Evolutionary conservation across 1,140 invertebrate genomes (phyloP).

Genomic region (Bombus impatiens): DNA sequence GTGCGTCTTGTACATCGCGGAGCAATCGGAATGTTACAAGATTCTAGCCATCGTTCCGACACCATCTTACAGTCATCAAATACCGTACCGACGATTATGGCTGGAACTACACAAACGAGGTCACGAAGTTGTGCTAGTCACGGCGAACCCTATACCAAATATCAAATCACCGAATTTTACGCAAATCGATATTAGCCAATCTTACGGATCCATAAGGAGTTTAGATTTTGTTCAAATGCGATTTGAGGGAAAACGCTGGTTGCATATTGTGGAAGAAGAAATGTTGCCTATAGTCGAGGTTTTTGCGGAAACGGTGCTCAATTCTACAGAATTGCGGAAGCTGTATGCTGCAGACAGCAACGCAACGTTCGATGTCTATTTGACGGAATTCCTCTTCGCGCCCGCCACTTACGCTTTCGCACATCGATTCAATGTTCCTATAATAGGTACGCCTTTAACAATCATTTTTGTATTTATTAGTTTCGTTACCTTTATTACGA

Average conservation of each 20-base stretch:
- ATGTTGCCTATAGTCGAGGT: no score
- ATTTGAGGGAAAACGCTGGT: slow-evolving; percentile 19
- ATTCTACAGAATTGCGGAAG: slow-evolving; percentile 55
- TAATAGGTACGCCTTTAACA: slow-evolving; percentile 57
- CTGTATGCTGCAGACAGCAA: slow-evolving; percentile 57
- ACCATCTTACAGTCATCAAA: slow-evolving; percentile 84
- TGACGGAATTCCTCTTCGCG: slow-evolving; percentile 52
- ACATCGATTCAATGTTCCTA: slow-evolving; percentile 62
- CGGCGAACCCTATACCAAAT: slow-evolving; percentile 71
- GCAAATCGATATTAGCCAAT: slow-evolving; percentile 54
- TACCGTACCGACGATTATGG: slow-evolving; percentile 79
- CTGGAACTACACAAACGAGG: slow-evolving; percentile 75
- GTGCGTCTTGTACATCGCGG: not conserved
- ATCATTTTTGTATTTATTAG: not conserved
- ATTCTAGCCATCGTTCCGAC: slow-evolving; percentile 82
- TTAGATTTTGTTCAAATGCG: slow-evolving; percentile 4
- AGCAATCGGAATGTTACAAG: slow-evolving; percentile 59
- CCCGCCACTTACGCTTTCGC: slow-evolving; percentile 43
- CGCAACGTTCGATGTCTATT: slow-evolving; percentile 64
- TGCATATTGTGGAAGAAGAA: not conserved
- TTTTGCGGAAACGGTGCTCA: slow-evolving; percentile 30
- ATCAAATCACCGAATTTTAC: slow-evolving; percentile 63
- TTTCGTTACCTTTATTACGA: not conserved
- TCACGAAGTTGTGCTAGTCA: slow-evolving; percentile 80
- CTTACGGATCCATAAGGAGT: not conserved